Evolutionary conservation across 2,113 vertebrate species (phyloP), one percentile per base, ranked within the genome.

Genomic region (Dasypus novemcinctus): DNA sequence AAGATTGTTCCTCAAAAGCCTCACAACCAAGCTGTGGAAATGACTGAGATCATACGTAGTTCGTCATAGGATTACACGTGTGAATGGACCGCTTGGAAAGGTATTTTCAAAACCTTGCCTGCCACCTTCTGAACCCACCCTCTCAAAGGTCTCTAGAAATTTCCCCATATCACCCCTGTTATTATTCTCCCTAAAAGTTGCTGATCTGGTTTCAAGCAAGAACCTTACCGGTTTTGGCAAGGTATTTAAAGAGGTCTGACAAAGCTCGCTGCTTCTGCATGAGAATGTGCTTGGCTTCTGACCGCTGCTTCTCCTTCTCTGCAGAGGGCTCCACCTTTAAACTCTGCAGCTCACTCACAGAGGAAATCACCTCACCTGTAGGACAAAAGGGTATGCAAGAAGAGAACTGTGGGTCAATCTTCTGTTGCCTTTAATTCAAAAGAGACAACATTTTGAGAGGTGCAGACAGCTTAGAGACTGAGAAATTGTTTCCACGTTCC

Each of bases 201-300:
- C 15, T 72, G 23, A 94, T 0, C 12, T 29, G 46, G n/a, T 83
- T 84, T 96, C 10, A 61, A 71, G n/a, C 2, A 31, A 91, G 43
- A 81, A 17, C 33, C 95, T 97, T 94, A 99, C 99, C 99, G 83
- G 98, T 98, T 97, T 99, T 98, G 91, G 98, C 75, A 74, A 99
- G 99, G 98, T 98, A 98, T 98, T 99, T 99, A 96, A 99, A 99
- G 78, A 99, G 99, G 79, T 99, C 99, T 10, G 99, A 98, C 64
- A 99, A 97, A 4, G 99, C 99, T 69, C 99, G 98, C 96, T 99
- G 99, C 96, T 99, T 99, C 97, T 99, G 99, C 98, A 99, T 98
- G 23, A 99, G 99, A 97, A 99, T 99, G 95, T 99, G 99, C 90
- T 99, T 99, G 85, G 98, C 99, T 94, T 99, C 99, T 0, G 99